These are phyloP conservation scores for Plotosus lineatus DNA, from an alignment of 2,113 vertebrate genomes.

Conservation along the genomic window DNA sequence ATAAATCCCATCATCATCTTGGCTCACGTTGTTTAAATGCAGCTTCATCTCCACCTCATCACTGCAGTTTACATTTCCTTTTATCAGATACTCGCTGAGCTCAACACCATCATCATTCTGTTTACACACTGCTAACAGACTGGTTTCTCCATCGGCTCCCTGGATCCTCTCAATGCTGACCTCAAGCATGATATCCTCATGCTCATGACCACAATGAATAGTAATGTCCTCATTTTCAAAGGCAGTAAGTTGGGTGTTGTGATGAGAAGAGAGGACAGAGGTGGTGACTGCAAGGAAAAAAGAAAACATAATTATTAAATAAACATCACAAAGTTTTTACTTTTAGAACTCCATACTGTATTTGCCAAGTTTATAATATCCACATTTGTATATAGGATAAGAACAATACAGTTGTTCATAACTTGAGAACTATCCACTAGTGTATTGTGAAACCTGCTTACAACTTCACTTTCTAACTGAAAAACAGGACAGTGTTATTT, in stretches of 20 bases:
- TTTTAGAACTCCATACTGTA: background rate
- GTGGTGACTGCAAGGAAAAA: background rate
- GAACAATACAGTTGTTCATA: background rate
- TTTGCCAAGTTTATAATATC: background rate
- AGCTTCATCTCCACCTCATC: conserved; percentile 56
- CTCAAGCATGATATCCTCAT: conserved; percentile 51
- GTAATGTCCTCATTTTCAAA: conserved; percentile 64
- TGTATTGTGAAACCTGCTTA: background rate
- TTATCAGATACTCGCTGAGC: conserved; percentile 64
- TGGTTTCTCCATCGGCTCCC: conserved; percentile 53
- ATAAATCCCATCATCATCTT: conserved; percentile 71
- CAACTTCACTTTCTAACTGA: background rate
- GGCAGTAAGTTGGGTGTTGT: conserved; percentile 35
- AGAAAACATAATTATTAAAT: background rate
- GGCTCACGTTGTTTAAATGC: conserved; percentile 55
- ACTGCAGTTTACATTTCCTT: conserved; percentile 59
- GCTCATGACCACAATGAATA: conserved; percentile 64
- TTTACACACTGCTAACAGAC: conserved; percentile 65
- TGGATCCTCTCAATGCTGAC: conserved; percentile 72
- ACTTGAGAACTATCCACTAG: background rate
- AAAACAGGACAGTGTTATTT: background rate
- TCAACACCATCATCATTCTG: conserved; percentile 51
- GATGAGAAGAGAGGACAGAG: background rate
- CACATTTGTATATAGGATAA: background rate
- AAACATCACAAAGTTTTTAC: background rate